These are phyloP conservation scores for Numida meleagris DNA, from an alignment of 2,113 vertebrate genomes.

Conservation along the genomic window DNA sequence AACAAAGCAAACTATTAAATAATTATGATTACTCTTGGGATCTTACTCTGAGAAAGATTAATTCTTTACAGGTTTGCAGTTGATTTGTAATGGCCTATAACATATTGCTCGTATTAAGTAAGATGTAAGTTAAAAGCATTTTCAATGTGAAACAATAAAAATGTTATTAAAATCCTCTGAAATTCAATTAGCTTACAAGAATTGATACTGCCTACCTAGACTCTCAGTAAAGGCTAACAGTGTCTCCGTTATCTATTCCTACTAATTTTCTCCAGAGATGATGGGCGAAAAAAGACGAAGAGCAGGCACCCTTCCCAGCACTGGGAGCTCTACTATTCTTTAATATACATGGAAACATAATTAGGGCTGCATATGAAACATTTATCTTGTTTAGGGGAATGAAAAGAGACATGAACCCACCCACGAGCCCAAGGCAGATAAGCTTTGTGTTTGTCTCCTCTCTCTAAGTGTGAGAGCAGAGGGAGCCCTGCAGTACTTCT, in stretches of 20 bases:
- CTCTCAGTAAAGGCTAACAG: not conserved
- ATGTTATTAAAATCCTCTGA: not conserved
- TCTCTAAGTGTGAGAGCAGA: accelerated
- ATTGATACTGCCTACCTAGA: not conserved
- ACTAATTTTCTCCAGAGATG: not conserved
- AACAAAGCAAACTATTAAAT: conserved; percentile 49
- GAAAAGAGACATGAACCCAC: not conserved
- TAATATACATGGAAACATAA: conserved; percentile 18
- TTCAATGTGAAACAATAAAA: conserved; percentile 30
- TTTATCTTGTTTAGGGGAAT: not conserved
- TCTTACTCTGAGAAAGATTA: conserved; percentile 37
- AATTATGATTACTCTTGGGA: conserved; percentile 42
- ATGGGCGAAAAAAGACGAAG: not conserved
- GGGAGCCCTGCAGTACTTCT: not conserved
- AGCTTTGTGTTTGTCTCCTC: not conserved
- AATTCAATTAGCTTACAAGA: not conserved
- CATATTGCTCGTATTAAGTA: conserved; percentile 45
- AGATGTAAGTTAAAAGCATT: conserved; percentile 18
- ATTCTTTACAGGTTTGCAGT: conserved; percentile 58
- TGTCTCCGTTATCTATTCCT: not conserved
- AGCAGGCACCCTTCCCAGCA: not conserved
- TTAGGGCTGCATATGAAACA: not conserved
- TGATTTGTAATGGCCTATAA: conserved; percentile 47
- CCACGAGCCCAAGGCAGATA: not conserved
- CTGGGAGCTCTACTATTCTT: not conserved